Conservation (phyloP, 2,113 vertebrate species). For the Caretta caretta region DNA sequence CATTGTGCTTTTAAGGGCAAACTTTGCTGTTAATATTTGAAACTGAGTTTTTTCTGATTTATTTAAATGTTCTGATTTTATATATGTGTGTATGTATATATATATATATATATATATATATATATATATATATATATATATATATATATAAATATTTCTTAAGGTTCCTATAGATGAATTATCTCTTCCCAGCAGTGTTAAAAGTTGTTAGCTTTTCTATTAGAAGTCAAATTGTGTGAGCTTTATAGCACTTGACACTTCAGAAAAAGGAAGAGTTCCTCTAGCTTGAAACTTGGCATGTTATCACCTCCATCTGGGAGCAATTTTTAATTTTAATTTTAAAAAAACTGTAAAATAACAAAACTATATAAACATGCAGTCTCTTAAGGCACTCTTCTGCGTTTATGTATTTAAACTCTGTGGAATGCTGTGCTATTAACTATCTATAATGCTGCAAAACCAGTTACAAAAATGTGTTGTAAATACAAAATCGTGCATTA, state of each 20-base stretch:
- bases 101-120: not conserved
- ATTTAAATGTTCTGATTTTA: not conserved
- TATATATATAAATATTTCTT: not conserved
- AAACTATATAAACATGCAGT: conserved; percentile 10
- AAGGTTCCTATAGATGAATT: fast-evolving
- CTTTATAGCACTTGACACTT: not conserved
- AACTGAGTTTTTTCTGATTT: conserved; percentile 18
- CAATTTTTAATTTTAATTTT: conserved; percentile 31
- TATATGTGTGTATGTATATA: no score
- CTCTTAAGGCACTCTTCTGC: not conserved
- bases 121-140: not conserved
- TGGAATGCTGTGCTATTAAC: not conserved
- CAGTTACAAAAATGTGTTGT: not conserved
- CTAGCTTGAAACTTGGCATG: not conserved
- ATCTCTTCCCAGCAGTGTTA: not conserved
- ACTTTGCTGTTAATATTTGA: not conserved
- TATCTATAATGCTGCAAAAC: not conserved
- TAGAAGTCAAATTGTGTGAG: not conserved
- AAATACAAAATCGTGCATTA: conserved; percentile 8
- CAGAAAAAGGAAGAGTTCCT: not conserved
- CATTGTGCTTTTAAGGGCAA: conserved; percentile 17
- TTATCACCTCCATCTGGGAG: conserved; percentile 40
- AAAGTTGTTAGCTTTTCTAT: fast-evolving
- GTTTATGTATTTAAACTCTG: not conserved
- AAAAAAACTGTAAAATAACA: conserved; percentile 50